A percentile compares a stretch with the other conserved stretches of the same genome.
These are phyloP conservation scores for Sebastes umbrosus DNA, from an alignment of 2,797 vertebrate genomes.

Conservation along the genomic window DNA sequence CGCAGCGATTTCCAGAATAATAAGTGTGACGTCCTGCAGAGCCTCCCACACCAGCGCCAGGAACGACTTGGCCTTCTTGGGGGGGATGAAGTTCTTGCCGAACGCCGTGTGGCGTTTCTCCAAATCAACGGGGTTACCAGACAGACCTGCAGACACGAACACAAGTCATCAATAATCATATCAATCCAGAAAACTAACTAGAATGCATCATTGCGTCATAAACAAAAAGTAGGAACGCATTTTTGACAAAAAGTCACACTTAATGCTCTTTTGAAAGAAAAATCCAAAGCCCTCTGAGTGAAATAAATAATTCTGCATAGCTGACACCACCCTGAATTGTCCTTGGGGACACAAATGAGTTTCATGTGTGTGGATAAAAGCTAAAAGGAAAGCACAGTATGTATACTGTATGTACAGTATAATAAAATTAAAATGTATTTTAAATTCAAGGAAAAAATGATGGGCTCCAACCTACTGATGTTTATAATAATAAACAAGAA, in stretches of 20 bases:
- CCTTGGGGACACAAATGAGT: background rate
- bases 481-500: background rate
- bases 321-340: background rate
- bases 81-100: constrained; percentile 94
- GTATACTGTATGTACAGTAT: background rate
- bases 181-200: background rate
- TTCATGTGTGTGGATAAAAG: background rate
- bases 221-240: background rate
- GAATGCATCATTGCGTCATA: background rate
- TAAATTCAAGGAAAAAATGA: background rate
- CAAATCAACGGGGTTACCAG: constrained; percentile 91
- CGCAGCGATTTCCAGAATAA: constrained; percentile 96
- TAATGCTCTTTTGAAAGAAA: background rate
- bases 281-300: background rate
- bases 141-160: constrained; percentile 84
- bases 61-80: constrained; percentile 96
- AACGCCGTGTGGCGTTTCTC: constrained; percentile 90
- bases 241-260: background rate
- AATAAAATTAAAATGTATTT: background rate
- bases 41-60: constrained; percentile 98
- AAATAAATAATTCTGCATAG: background rate
- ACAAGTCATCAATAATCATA: background rate
- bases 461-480: background rate
- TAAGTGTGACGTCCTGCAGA: constrained; percentile 96
- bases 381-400: background rate